Percentiles rank a stretch among this genome's conserved stretches.
These are phyloP conservation scores for Thera obeliscata DNA, from an alignment of 2,888 invertebrate genomes.

Conservation along the genomic window DNA sequence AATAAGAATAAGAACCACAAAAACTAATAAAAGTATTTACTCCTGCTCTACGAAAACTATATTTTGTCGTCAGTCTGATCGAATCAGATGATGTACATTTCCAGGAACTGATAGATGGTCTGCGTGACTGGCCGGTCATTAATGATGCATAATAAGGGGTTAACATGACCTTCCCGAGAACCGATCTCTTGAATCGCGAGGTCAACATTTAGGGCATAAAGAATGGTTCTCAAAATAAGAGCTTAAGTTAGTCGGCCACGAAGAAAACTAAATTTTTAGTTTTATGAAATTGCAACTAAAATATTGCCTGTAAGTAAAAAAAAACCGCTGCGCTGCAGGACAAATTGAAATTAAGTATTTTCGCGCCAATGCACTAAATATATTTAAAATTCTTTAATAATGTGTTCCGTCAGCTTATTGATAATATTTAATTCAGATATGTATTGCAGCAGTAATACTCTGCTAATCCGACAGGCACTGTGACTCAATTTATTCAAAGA, in stretches of 20 bases:
- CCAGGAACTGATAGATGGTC: conserved; percentile 6
- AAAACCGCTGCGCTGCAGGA: too few species aligned
- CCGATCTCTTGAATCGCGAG: neutral
- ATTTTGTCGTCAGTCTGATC: conserved; percentile 6
- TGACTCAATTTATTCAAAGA: conserved; percentile 10
- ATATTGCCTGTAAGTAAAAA: too few species aligned
- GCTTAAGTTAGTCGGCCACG: too few species aligned
- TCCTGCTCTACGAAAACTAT: too few species aligned
- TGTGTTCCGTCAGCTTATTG: conserved; percentile 12
- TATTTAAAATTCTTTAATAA: neutral
- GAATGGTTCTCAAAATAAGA: too few species aligned
- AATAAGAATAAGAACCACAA: too few species aligned
- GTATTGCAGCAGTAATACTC: conserved; percentile 3
- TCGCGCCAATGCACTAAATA: neutral
- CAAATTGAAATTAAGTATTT: neutral
- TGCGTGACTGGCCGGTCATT: neutral
- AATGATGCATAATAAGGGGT: neutral
- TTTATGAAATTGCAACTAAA: too few species aligned
- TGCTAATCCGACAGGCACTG: conserved; percentile 18
- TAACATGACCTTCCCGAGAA: neutral
- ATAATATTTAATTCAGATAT: conserved; percentile 3
- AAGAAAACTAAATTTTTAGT: too few species aligned
- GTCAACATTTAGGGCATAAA: too few species aligned
- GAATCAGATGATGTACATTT: neutral
- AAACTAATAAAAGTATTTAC: too few species aligned